Percentiles rank a stretch among this genome's conserved stretches.
phyloP scores from a whole-genome alignment of 2,888 invertebrate genomes.

The Drosophila pseudotakahashii region DNA sequence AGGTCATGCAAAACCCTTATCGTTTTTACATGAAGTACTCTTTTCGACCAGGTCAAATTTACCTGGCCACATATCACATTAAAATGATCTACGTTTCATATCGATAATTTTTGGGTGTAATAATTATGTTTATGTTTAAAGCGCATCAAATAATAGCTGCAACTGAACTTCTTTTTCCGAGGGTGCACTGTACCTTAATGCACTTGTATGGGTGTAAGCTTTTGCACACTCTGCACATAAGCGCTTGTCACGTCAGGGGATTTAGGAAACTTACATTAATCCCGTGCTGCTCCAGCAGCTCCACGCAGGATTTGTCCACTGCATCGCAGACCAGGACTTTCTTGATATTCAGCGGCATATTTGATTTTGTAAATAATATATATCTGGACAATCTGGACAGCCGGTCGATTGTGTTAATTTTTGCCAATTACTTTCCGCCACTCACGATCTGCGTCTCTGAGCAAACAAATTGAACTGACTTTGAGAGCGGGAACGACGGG shows the following conservation, averaged over 20 bases:
- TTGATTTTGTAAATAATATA: conserved; percentile 46
- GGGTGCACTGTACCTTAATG: conserved; percentile 10
- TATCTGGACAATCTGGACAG: conserved; percentile 3
- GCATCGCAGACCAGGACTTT: conserved; percentile 97
- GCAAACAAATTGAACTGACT: conserved; percentile 58
- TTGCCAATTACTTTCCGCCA: conserved; percentile 14
- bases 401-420: conserved; percentile 2
- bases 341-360: conserved; percentile 88
- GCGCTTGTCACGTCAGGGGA: neutral
- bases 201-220: conserved; percentile 23
- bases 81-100: no score
- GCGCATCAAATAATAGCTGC: no score
- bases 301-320: conserved; percentile 93
- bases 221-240: conserved; percentile 1
- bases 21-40: no score
- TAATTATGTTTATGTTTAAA: no score
- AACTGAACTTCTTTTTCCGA: neutral
- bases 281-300: conserved; percentile 90
- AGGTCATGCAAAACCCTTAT: no score
- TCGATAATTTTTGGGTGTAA: no score
- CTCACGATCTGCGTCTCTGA: conserved; percentile 38
- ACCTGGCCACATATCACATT: no score
- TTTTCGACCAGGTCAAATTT: no score
- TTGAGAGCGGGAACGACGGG: conserved; percentile 34
- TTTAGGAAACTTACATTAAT: conserved; percentile 87